Evolutionary conservation across 1,140 invertebrate species (phyloP).

Genomic region (Phymorhynchus buccinoides): DNA sequence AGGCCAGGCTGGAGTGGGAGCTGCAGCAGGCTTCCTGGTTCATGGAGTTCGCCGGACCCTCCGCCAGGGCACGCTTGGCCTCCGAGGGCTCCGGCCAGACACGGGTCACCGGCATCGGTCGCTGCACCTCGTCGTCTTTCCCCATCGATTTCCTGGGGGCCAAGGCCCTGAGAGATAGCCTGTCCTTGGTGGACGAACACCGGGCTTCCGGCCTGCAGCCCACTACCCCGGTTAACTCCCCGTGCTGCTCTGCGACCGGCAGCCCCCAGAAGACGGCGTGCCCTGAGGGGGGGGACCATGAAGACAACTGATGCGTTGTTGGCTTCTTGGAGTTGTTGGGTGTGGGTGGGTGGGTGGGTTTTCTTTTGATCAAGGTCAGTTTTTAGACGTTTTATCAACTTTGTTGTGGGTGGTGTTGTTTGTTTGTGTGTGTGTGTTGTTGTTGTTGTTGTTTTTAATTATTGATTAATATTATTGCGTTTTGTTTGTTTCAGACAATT

Average conservation of each 20-base stretch:
- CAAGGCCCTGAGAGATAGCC: not conserved
- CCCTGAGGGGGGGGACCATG: too few relatives aligned
- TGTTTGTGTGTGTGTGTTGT: too few relatives aligned
- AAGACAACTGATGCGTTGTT: too few relatives aligned
- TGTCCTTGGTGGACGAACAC: not conserved
- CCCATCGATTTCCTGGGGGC: not conserved
- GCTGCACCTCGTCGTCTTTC: not conserved
- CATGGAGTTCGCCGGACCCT: not conserved
- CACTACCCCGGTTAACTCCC: conserved; percentile 11
- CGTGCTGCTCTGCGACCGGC: not conserved
- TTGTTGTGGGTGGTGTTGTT: too few relatives aligned
- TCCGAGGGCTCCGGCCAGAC: not conserved
- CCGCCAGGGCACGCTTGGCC: not conserved
- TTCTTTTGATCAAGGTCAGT: too few relatives aligned
- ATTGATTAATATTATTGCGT: too few relatives aligned
- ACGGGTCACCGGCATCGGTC: not conserved
- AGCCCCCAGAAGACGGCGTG: too few relatives aligned
- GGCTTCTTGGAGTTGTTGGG: too few relatives aligned
- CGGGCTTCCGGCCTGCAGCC: not conserved
- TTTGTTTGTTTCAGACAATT: too few relatives aligned
- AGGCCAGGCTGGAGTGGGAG: conserved; percentile 13
- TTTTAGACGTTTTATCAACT: too few relatives aligned
- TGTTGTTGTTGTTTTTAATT: too few relatives aligned
- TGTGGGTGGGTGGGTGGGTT: too few relatives aligned
- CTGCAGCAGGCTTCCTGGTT: conserved; percentile 4